Evolutionary conservation across 2,888 invertebrate genomes (phyloP).

Genomic region (Machimus atricapillus): DNA sequence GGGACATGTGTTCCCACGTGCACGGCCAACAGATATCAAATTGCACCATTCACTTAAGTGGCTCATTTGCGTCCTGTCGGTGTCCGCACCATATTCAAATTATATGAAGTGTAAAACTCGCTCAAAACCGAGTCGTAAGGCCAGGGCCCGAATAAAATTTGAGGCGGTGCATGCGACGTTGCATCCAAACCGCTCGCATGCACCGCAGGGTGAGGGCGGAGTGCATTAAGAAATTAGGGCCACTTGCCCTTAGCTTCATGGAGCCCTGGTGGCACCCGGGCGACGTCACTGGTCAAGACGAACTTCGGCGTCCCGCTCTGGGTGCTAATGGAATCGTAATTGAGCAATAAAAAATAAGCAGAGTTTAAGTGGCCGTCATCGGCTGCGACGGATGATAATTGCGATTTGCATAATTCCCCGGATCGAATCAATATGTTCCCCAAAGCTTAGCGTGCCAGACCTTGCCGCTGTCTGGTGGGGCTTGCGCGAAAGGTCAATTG

Average conservation of each 20-base stretch:
- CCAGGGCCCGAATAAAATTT: background rate
- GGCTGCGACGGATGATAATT: background rate
- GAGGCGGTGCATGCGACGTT: background rate
- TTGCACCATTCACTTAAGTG: slow-evolving; percentile 3
- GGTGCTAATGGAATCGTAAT: slow-evolving; percentile 7
- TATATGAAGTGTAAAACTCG: background rate
- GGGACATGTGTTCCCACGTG: slow-evolving; percentile 1
- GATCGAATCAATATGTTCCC: background rate
- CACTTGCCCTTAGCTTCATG: background rate
- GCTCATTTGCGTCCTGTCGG: background rate
- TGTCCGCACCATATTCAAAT: slow-evolving; percentile 4
- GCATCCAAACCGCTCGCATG: background rate
- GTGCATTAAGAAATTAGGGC: slow-evolving; percentile 2
- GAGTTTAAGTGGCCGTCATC: background rate
- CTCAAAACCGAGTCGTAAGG: background rate
- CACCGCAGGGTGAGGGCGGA: background rate
- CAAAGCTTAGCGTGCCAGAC: background rate
- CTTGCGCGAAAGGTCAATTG: background rate
- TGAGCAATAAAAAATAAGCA: background rate
- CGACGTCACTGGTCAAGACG: background rate
- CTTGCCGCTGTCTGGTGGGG: background rate
- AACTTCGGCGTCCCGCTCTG: background rate
- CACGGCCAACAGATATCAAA: background rate
- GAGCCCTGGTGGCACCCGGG: background rate
- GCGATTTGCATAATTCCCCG: slow-evolving; percentile 6